Evolutionary conservation across 2,113 vertebrate species (phyloP), one percentile per base, ranked within the genome.

Genomic region (Jacana jacana): DNA sequence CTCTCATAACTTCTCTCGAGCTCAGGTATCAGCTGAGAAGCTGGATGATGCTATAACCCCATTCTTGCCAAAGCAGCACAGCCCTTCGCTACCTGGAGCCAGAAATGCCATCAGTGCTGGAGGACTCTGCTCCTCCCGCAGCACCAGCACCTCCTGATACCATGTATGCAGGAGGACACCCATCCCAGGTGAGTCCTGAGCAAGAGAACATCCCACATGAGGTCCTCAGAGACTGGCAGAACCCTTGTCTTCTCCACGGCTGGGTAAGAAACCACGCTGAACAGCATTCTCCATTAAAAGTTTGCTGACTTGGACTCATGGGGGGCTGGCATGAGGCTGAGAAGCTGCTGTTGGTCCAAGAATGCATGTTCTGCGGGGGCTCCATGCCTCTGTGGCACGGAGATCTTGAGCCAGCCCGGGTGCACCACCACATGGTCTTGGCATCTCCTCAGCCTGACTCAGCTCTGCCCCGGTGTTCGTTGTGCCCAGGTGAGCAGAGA

Each of bases 201-300:
- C 58, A 42, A 54, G 61, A 76, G 13, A 76, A 55, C 22, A 61
- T 31, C 49, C 37, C 46, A 54, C 1, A 2, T 2, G 63, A 70
- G 51, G 75, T 16, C 27, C 58, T 76, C 4, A 1, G 58, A 80
- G 63, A 85, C 14, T 39, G 33, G 55, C 57, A 65, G 51, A 58
- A 18, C 5, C 0, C 1, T 1, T 1, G 4, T 60, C n/a, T 60
- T 79, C 48, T 55, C 18, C 3, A 3, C 1, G 1, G 35, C 77
- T 80, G 64, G 8, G 39, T 44, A 83, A 70, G 64, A 72, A 82
- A 65, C 52, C 82, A 52, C 0, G 0, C 55, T 12, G 86, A 92
- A 39, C 30, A 55, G 12, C 39, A 10, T 6, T 33, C n/a, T 69
- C 31, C 81, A 64, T 4, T 1, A n/a, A 52, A 31, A 81, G 13